Evolutionary conservation across 2,888 invertebrate genomes (phyloP), one percentile per base, ranked within the genome.

Genomic region (Sarcophaga variegata): DNA sequence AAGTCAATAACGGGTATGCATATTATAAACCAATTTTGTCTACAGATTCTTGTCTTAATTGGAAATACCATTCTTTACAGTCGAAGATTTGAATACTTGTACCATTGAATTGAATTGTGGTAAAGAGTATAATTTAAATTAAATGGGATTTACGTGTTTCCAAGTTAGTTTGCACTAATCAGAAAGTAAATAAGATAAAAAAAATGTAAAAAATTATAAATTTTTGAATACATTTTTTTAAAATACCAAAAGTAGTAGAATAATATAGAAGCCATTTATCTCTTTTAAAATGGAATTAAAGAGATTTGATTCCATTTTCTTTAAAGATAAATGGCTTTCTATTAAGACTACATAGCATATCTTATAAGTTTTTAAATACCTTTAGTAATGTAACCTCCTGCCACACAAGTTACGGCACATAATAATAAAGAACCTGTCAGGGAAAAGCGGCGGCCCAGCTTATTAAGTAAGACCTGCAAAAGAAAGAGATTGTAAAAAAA

Each of bases 331-430:
- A 47, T 75, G 25, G 11, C 22, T 22, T 37, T 11, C 27, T 64
- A 11, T 8, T 11, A 20, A 70, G 22, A 70, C n/a, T 47, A 70
- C 67, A 70, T 8, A 12, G 2, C 37, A 22, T 54, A n/a, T 17
- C n/a, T 10, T 25, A n/a, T 27, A 74, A 0, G 25, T 37, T 74
- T 27, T n/a, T 22, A 83, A 83, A 77, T 90, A 95, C 95, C 94
- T 89, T 92, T 89, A 14, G 94, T 94, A 22, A 95, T 91, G 88
- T 94, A 95, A 60, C 95, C 94, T 14, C 95, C 95, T 54, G 94
- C 92, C 1, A 94, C 93, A 88, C 95, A 95, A 22, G 95, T 95
- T 20, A 94, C 78, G 0, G 94, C 94, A 88, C 95, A 95, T 2
- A 95, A 89, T 49, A 95, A 89, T 85, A 95, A 90, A 0, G 95